Conservation (phyloP, 2,888 invertebrate genomes). For the Bhutanitis thaidina region DNA sequence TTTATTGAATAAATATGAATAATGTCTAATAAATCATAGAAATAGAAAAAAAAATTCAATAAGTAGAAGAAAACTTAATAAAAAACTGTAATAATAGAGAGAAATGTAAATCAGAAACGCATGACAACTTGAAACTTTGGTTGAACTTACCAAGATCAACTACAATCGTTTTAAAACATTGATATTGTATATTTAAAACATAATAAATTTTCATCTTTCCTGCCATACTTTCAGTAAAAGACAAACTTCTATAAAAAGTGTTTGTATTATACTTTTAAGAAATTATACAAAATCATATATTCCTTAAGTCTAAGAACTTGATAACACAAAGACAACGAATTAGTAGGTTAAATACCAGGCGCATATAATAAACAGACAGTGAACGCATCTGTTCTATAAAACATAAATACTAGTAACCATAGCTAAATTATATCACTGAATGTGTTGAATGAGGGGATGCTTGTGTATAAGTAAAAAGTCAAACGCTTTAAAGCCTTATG, state of each 20-base stretch:
- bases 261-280: not conserved
- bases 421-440: not conserved
- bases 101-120: not conserved
- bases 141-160: conserved; percentile 10
- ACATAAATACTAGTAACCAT: not conserved
- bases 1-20: too few relatives aligned
- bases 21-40: too few relatives aligned
- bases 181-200: conserved; percentile 18
- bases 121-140: not conserved
- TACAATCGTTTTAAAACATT: conserved; percentile 7
- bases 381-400: not conserved
- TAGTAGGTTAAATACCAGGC: conserved; percentile 7
- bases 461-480: conserved; percentile 7
- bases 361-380: not conserved
- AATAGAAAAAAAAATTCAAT: too few relatives aligned
- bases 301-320: too few relatives aligned
- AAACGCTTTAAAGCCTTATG: conserved; percentile 1
- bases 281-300: too few relatives aligned
- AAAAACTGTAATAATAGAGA: too few relatives aligned
- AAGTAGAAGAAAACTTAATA: too few relatives aligned
- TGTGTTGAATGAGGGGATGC: not conserved
- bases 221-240: too few relatives aligned
- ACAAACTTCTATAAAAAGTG: too few relatives aligned
- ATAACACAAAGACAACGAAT: not conserved
- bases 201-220: conserved; percentile 5